These are phyloP conservation scores for Myathropa florea DNA, from an alignment of 2,888 invertebrate species.

Conservation along the genomic window DNA sequence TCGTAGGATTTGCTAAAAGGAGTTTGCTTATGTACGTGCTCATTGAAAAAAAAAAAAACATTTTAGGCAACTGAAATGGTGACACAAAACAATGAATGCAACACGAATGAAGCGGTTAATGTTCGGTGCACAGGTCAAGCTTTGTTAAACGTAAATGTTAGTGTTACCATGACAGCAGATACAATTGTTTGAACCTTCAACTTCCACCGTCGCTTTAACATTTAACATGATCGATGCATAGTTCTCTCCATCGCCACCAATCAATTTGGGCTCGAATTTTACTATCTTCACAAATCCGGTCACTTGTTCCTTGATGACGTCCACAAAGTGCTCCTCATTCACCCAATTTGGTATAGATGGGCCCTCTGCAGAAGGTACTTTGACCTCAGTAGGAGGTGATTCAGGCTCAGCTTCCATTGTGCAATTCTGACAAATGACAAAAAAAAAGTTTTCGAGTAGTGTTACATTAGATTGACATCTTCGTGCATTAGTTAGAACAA, in stretches of 20 bases:
- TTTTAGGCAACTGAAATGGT: not conserved
- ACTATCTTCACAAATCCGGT: conserved; percentile 72
- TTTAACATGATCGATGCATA: conserved; percentile 75
- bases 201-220: conserved; percentile 72
- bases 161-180: not conserved
- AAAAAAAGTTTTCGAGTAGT: too few species aligned
- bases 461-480: too few species aligned
- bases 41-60: too few species aligned
- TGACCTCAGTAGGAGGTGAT: not conserved
- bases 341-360: conserved; percentile 74
- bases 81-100: not conserved
- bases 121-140: not conserved
- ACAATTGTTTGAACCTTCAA: conserved; percentile 63
- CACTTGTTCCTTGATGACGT: conserved; percentile 71
- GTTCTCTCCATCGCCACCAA: conserved; percentile 75
- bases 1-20: conserved; percentile 64
- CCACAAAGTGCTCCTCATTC: conserved; percentile 72
- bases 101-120: not conserved
- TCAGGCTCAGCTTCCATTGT: not conserved
- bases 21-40: too few species aligned
- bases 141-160: not conserved
- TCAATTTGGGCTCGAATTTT: conserved; percentile 71
- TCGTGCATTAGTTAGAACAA: too few species aligned
- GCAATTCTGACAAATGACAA: not conserved
- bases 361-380: not conserved